Evolutionary conservation across 92 coral and sea anemone species (phyloP).

Genomic region (Parazoanthus atlanticus): DNA sequence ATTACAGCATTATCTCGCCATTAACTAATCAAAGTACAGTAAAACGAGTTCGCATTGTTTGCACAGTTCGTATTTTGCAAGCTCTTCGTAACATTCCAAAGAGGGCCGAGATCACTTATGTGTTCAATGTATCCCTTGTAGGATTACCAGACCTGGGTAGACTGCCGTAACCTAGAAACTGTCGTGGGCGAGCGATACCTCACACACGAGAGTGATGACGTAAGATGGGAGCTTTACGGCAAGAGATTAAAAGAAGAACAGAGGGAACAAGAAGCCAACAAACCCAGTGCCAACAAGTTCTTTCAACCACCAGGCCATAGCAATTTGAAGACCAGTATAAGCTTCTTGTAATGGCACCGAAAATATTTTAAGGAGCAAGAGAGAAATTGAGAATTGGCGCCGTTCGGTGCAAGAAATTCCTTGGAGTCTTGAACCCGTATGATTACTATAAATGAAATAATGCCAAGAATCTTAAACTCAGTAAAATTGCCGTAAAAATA

Average conservation of each 20-base stretch:
- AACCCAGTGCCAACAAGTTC: constrained; percentile 76
- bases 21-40: too few relatives aligned
- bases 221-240: constrained; percentile 84
- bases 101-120: too few relatives aligned
- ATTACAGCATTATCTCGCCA: too few relatives aligned
- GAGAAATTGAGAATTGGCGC: not conserved
- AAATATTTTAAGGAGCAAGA: not conserved
- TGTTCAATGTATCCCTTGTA: constrained; percentile 34
- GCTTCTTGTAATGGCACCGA: constrained; percentile 65
- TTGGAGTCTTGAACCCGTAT: not conserved
- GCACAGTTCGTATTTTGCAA: too few relatives aligned
- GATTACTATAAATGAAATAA: not conserved
- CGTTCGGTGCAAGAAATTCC: not conserved
- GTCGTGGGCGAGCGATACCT: constrained; percentile 92
- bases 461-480: not conserved
- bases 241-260: constrained; percentile 78
- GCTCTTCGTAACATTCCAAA: too few relatives aligned
- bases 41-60: too few relatives aligned
- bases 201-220: constrained; percentile 98
- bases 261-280: constrained; percentile 51
- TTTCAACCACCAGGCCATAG: constrained; percentile 83
- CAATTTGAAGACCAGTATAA: constrained; percentile 83
- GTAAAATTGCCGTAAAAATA: not conserved
- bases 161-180: constrained; percentile 91
- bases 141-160: constrained; percentile 98